A percentile compares a stretch with the other conserved stretches of the same genome.
Conservation (phyloP, 2,113 vertebrate species). For the Panthera leo region DNA sequence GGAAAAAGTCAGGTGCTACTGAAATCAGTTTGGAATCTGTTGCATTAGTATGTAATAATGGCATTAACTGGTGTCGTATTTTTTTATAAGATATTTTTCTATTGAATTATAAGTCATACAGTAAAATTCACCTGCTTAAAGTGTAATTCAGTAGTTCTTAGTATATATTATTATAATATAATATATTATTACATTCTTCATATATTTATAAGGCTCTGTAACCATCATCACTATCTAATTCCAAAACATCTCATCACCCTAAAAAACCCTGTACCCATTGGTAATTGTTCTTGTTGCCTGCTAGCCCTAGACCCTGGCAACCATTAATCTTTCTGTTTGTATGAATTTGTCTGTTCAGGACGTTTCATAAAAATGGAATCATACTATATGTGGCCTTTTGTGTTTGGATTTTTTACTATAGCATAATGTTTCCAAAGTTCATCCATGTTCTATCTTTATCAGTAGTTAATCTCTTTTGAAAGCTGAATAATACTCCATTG, state of each 20-base stretch:
- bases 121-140: not conserved
- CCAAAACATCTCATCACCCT: not conserved
- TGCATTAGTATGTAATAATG: not conserved
- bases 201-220: not conserved
- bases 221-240: not conserved
- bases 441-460: not conserved
- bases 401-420: not conserved
- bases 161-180: not conserved
- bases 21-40: not conserved
- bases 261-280: not conserved
- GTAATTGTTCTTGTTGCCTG: not conserved
- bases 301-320: not conserved
- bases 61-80: not conserved
- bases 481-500: conserved; percentile 10
- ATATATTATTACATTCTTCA: too few relatives aligned
- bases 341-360: too few relatives aligned
- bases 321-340: not conserved
- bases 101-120: not conserved
- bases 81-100: not conserved
- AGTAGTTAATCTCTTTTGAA: not conserved
- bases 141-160: not conserved
- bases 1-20: not conserved
- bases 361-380: not conserved
- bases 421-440: not conserved
- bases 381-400: not conserved